Evolutionary conservation across 2,797 vertebrate species (phyloP), one percentile per base, ranked within the genome.

Genomic region (Peromyscus melanophrys): DNA sequence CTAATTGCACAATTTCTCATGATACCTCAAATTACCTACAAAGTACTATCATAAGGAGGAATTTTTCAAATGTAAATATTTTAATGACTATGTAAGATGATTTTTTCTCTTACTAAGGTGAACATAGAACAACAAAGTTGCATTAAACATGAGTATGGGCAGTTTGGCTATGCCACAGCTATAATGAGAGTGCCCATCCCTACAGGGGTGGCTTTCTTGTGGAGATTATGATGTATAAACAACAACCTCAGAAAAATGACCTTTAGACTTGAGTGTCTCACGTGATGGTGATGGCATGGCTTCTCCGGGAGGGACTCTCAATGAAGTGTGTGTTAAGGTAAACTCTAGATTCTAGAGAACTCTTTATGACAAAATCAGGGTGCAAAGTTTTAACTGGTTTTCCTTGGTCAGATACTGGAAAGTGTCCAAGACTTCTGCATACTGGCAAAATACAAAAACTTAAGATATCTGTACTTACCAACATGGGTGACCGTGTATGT

Each of bases 1-100:
- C 8, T 1, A 34, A 6, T 13, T 61, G 2, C 21, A 84, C n/a
- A 16, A 52, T 78, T 75, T 46, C 49, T 86, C 43, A 17, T 81
- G 23, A 55, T 69, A 11, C 40, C 1, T 43, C 84, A 17, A 67
- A 80, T 89, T 89, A 81, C 19, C 52, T 31, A 29, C 21, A 16
- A 37, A 63, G 6, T 34, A 69, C 1, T 2, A 61, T 21, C n/a
- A 65, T 77, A 55, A 82, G 19, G 2, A 43, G 1, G 0, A 11
- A 14, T 59, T 81, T 67, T 82, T 82, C 34, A 69, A 21, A 86
- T 75, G 31, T 37, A 83, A 91, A 37, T 85, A 55, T 55, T 89
- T 84, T 84, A 89, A 67, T 52, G 55, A 59, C 12, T 65, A 57
- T 29, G 9, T 91, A 25, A 69, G 4, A 37, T 65, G 1, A 31